Base-by-base conservation (phyloP, 2,113 vertebrate genomes). In the Ptilorrhoa leucosticta region DNA sequence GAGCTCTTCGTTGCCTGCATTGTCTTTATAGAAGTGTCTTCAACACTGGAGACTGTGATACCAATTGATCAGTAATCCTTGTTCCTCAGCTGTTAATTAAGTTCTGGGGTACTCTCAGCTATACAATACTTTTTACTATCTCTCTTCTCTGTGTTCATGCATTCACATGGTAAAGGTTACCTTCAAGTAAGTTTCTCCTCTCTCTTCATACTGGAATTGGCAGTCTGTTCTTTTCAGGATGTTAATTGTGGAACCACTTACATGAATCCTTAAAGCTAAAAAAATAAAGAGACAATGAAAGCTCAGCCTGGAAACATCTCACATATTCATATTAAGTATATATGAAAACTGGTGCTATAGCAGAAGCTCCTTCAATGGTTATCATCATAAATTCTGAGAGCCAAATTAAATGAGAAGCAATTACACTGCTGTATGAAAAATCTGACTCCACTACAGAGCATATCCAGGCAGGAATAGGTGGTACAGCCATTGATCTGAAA, bases 111-210 rank as follows among this genome's bases (percentile, higher is more conserved):
- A 58, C 42, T 70, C 66, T 83, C 39, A 86, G 20, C 40, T 77
- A 26, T 80, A 17, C 50, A 45, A 14, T 73, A 40, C 39, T 72
- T 93, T 28, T 66, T 80, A n/a, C 4, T 70, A 9, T 30, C 47
- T 10, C 31, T 93, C 33, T 87, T 80, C 42, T 68, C 56, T 83
- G 21, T 91, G 33, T 61, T 84, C n/a, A 20, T 83, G 48, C 13
- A 31, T 30, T 33, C 4, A 6, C 24, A 15, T 40, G 24, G 40
- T 27, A 60, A 45, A 64, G 40, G 64, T 97, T 95, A 99, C 99
- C 99, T 99, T 99, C 77, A 99, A 97, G 95, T 98, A 99, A 0
- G 99, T 99, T 97, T 99, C 99, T 95, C 99, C 99, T 98, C 99
- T 98, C 64, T 96, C 92, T 98, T 99, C 98, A 11, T 98, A 99